Evolutionary conservation across 2,888 invertebrate genomes (phyloP), one percentile per base, ranked within the genome.

Genomic region (Lydus trimaculatus): DNA sequence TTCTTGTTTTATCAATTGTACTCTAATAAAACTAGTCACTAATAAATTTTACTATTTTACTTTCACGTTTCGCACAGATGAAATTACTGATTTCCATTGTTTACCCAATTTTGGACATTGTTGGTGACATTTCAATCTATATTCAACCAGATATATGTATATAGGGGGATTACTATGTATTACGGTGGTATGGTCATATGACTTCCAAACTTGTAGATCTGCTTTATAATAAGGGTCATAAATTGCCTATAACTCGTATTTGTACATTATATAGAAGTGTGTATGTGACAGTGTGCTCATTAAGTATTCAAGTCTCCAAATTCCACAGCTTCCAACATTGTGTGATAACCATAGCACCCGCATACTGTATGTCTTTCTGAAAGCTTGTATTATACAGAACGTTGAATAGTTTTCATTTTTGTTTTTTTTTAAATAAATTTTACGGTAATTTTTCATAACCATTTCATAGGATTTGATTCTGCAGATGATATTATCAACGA

Each of bases 281-380:
- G 76, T 73, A 72, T 74, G 73, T 76, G 76, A 76, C 76, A 75
- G 69, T 72, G 63, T 61, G 68, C 75, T 76, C 74, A 75, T 76
- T 76, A 76, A 71, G 73, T 76, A 75, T 75, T 75, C 75, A 75
- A 71, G 72, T 73, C 71, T 73, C 70, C 65, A 69, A 73, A 75
- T 74, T 73, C 76, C 72, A 33, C 61, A 61, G 66, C 69, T 56
- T 56, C 70, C 70, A 69, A 73, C 67, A 70, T 72, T 72, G 59
- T 31, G 59, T 71, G 73, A 72, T 74, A 74, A 73, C 75, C 71
- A 71, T 72, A 43, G n/a, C n/a, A n/a, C n/a, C n/a, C 43, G 72
- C 69, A 65, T 25, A 23, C 13, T 25, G 13, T 25, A 72, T 71
- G 67, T 48, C 69, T 62, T 64, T 56, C 66, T 58, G 23, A 8